A percentile compares a stretch with the other conserved stretches of the same genome.
These are phyloP conservation scores for Aptenodytes patagonicus DNA, from an alignment of 2,113 vertebrate genomes.

Conservation along the genomic window DNA sequence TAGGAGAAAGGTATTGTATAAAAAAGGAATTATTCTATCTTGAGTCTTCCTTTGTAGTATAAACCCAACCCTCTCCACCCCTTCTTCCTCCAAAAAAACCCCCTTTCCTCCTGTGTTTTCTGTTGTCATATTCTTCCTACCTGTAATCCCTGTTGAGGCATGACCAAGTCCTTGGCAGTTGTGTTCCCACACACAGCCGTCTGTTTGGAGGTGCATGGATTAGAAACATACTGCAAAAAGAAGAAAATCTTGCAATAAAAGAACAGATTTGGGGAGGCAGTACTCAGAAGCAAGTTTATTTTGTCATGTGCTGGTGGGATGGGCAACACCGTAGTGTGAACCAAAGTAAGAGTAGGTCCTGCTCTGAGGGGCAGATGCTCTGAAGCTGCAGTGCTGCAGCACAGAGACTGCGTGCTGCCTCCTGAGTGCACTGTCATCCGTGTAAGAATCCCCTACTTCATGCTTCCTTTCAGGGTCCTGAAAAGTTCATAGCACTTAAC, in stretches of 20 bases:
- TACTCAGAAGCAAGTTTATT: background rate
- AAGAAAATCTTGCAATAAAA: background rate
- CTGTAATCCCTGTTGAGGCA: background rate
- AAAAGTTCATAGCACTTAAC: background rate
- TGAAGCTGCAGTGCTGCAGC: background rate
- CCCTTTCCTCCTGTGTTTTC: background rate
- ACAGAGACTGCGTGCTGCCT: background rate
- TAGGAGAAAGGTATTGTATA: background rate
- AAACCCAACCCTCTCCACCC: background rate
- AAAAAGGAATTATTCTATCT: background rate
- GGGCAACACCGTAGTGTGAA: background rate
- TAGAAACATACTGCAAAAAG: background rate
- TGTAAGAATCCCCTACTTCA: background rate
- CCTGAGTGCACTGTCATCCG: fast-evolving
- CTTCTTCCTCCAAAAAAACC: background rate
- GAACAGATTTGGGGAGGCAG: background rate
- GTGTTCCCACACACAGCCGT: background rate
- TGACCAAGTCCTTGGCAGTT: background rate
- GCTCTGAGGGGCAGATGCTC: background rate
- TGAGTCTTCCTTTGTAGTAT: background rate
- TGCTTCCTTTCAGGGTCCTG: background rate
- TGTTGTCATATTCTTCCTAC: background rate
- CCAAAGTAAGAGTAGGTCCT: background rate
- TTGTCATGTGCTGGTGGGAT: background rate
- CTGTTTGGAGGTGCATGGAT: background rate